Evolutionary conservation across 2,797 vertebrate genomes (phyloP), one percentile per base, ranked within the genome.

Genomic region (Cichlasoma orientale): DNA sequence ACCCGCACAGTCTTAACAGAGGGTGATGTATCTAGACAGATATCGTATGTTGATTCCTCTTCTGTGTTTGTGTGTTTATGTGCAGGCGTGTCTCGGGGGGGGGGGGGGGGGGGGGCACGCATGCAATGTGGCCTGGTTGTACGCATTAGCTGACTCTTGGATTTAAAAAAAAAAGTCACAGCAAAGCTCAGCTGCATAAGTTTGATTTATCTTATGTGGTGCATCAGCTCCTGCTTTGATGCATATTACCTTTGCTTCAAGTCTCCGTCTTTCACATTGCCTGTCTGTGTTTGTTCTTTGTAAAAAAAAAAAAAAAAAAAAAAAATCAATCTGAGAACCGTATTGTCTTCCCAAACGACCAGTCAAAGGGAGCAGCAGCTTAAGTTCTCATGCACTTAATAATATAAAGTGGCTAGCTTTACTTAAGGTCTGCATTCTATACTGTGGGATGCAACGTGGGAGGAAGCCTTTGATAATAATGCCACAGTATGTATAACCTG

Each of bases 401-500:
- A 93, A 95, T 93, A 91, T 85, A 70, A 88, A 75, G 74, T 27
- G 72, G 81, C 86, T 63, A 14, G 83, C 82, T 78, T 79, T 81
- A 63, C 85, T 77, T 84, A 91, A 85, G 84, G 72, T 87, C 78
- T 88, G 88, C 88, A 92, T 93, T 86, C 86, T 72, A 71, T 82
- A 86, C 72, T 47, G 75, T 25, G 18, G 59, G 79, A 82, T 75
- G 84, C 82, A 77, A 85, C 84, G 84, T 19, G 6, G 61, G 69
- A 78, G 79, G 84, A 87, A 70, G 70, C 83, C 85, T 90, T 89
- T 91, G 90, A 87, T 92, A 85, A 92, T 83, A 80, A 91, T 76
- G 12, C 82, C 56, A 82, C 84, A 77, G 80, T 88, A 88, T 91
- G 89, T 88, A 88, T 94, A 95, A 94, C 94, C 94, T 86, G 88